Conservation (phyloP, 1,140 invertebrate genomes). For the Diploscapter pachys region DNA sequence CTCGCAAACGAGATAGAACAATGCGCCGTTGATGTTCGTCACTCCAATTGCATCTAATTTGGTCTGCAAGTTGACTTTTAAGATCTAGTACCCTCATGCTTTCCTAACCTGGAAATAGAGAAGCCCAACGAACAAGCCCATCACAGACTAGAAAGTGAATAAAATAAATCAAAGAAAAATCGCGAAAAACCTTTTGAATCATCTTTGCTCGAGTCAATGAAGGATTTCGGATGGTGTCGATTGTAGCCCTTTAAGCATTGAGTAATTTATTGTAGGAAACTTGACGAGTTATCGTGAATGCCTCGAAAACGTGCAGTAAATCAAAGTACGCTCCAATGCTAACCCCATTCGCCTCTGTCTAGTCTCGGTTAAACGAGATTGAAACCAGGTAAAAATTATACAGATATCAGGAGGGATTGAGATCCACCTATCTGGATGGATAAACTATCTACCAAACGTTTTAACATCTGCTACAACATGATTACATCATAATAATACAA, state of each 20-base stretch:
- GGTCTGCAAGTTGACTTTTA: slow-evolving; percentile 10
- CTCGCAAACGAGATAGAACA: slow-evolving; percentile 58
- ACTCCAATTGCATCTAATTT: slow-evolving; percentile 44
- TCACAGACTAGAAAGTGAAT: slow-evolving; percentile 27
- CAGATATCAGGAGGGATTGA: no score
- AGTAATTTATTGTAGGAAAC: slow-evolving; percentile 1
- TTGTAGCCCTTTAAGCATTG: slow-evolving; percentile 42
- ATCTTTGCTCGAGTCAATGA: slow-evolving; percentile 50
- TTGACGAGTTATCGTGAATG: no score
- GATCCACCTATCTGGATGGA: no score
- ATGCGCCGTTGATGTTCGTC: slow-evolving; percentile 61
- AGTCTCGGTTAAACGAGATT: no score
- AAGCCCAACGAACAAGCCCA: slow-evolving; percentile 60
- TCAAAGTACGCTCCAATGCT: no score
- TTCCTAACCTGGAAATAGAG: slow-evolving; percentile 57
- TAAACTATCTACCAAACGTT: no score
- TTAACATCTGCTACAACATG: no score
- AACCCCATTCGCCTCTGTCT: no score
- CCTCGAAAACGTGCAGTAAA: no score
- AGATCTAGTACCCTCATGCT: slow-evolving; percentile 35
- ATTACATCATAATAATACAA: no score
- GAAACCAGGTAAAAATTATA: no score
- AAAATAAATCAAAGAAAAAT: no score
- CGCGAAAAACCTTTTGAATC: slow-evolving; percentile 35
- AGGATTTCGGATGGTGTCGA: slow-evolving; percentile 56